A percentile compares a stretch with the other conserved stretches of the same genome.
phyloP scores from a whole-genome alignment of 2,888 invertebrate genomes.

The Melieria omissa region DNA sequence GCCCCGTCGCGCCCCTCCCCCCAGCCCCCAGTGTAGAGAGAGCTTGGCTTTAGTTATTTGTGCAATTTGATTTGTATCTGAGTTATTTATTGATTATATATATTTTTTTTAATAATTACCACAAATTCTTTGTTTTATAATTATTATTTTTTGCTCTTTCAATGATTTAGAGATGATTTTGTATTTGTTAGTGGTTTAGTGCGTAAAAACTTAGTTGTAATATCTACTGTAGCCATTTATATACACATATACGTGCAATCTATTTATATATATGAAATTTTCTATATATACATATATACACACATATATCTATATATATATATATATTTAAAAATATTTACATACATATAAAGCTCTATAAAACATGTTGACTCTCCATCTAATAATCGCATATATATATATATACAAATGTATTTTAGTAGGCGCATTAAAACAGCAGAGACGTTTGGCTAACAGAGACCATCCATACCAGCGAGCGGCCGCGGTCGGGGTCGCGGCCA shows the following conservation, averaged over 20 bases:
- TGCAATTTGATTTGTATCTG: no score
- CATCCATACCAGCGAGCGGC: slow-evolving; percentile 96
- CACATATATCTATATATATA: background rate
- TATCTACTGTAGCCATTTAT: background rate
- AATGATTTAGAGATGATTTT: no score
- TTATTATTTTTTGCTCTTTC: background rate
- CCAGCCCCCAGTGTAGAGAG: no score
- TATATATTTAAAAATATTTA: background rate
- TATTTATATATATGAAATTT: background rate
- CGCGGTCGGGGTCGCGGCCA: slow-evolving; percentile 76
- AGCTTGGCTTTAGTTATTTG: no score
- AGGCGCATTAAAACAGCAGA: slow-evolving; percentile 73
- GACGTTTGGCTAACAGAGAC: slow-evolving; percentile 88
- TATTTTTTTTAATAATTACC: no score
- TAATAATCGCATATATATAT: slow-evolving; percentile 51
- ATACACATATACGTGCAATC: background rate
- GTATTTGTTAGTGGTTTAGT: no score
- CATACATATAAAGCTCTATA: background rate
- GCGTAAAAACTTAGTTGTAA: no score
- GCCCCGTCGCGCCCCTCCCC: no score
- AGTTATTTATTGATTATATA: no score
- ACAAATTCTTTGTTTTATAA: background rate
- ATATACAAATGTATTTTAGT: slow-evolving; percentile 59
- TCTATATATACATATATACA: slow-evolving; percentile 5
- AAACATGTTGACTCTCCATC: background rate